These are phyloP conservation scores for Phalacrocorax brasilianus DNA, from an alignment of 2,113 vertebrate genomes.

Conservation along the genomic window DNA sequence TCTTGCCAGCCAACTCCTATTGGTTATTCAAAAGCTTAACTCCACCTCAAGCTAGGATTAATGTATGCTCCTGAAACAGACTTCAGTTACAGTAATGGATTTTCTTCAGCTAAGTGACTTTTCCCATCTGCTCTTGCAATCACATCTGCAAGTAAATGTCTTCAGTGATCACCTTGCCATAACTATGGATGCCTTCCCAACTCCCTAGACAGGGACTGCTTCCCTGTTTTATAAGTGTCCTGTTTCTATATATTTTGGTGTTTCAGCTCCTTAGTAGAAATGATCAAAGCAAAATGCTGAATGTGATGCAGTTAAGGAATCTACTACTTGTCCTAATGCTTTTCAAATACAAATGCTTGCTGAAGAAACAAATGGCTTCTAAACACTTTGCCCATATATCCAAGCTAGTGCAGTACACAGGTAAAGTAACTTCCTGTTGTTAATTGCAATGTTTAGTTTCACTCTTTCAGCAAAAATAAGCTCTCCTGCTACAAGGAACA, in stretches of 20 bases:
- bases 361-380: not conserved
- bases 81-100: not conserved
- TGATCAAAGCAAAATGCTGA: not conserved
- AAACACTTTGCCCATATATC: not conserved
- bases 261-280: not conserved
- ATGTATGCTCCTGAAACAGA: not conserved
- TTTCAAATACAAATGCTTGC: not conserved
- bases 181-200: not conserved
- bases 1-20: conserved; percentile 23
- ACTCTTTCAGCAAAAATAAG: not conserved
- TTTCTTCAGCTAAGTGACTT: conserved; percentile 28
- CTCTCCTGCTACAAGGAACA: not conserved
- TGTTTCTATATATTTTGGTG: not conserved
- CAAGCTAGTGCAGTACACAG: not conserved
- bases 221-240: not conserved
- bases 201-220: not conserved
- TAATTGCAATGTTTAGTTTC: not conserved
- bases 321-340: not conserved
- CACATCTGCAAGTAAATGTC: not conserved
- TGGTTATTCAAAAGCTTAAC: conserved; percentile 28
- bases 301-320: not conserved
- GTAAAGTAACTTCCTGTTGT: not conserved
- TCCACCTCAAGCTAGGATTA: conserved; percentile 61
- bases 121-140: not conserved
- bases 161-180: not conserved